Conservation (phyloP, 2,113 vertebrate species). For the Carettochelys insculpta region DNA sequence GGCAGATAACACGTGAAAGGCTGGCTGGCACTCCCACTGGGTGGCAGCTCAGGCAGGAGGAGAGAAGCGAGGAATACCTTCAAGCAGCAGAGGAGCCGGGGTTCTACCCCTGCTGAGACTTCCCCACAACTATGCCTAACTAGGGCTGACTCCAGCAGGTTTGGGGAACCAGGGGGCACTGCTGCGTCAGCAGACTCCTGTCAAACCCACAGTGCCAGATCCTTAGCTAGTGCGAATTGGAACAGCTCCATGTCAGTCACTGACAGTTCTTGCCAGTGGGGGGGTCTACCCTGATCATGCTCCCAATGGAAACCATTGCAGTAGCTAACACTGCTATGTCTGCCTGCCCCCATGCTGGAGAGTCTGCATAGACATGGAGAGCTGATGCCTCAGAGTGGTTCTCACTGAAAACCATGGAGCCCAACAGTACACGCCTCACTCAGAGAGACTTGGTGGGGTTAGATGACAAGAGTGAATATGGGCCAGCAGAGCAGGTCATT, state of each 20-base stretch:
- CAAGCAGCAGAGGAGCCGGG: not conserved
- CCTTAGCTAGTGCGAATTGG: not conserved
- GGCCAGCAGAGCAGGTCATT: not conserved
- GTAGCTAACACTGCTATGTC: not conserved
- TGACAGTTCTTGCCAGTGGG: not conserved
- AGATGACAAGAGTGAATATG: not conserved
- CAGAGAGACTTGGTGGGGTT: not conserved
- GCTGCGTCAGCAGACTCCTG: not conserved
- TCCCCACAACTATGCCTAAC: not conserved
- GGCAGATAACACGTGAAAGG: not conserved
- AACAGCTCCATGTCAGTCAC: not conserved
- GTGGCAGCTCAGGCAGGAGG: not conserved
- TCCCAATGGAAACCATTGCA: not conserved
- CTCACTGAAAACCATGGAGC: not conserved
- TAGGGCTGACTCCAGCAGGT: not conserved
- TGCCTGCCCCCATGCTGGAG: not conserved
- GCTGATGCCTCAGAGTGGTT: not conserved
- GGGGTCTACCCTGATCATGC: not conserved
- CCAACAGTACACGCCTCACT: not conserved
- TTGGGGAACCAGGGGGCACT: not conserved
- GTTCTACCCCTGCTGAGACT: not conserved
- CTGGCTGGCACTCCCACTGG: not conserved
- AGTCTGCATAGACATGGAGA: not conserved
- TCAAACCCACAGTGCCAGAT: not conserved
- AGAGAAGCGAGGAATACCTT: not conserved